These are phyloP conservation scores for Amiota mariae DNA, from an alignment of 2,888 invertebrate genomes.

Conservation along the genomic window DNA sequence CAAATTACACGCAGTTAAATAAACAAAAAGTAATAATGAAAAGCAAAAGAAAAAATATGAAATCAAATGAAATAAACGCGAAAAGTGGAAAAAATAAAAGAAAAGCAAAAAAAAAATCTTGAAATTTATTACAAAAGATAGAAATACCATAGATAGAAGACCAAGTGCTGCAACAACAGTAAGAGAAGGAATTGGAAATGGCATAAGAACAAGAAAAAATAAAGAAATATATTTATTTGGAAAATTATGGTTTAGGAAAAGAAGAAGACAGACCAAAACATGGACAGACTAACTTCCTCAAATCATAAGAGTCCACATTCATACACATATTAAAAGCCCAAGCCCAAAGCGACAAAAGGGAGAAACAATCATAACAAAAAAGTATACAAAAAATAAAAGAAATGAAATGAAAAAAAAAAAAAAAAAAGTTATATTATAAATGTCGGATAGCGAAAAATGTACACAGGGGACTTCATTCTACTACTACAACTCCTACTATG, in stretches of 20 bases:
- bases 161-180: neutral
- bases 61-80: slow-evolving; percentile 1
- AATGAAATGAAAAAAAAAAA: neutral
- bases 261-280: neutral
- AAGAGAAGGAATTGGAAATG: neutral
- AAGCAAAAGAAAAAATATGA: slow-evolving; percentile 29
- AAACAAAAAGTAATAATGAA: slow-evolving; percentile 32
- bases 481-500: too few relatives aligned
- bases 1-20: slow-evolving; percentile 56
- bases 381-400: slow-evolving; percentile 1
- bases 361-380: neutral
- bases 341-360: slow-evolving; percentile 32
- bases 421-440: slow-evolving; percentile 16
- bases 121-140: slow-evolving; percentile 61
- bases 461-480: slow-evolving; percentile 5
- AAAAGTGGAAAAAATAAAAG: slow-evolving; percentile 32
- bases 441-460: slow-evolving; percentile 6
- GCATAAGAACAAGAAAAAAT: neutral
- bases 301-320: too few relatives aligned
- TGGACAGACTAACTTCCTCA: too few relatives aligned
- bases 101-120: slow-evolving; percentile 27
- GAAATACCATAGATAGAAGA: slow-evolving; percentile 40
- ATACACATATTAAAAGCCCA: slow-evolving; percentile 25
- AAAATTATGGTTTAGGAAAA: slow-evolving; percentile 30
- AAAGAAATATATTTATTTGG: slow-evolving; percentile 32